Conservation (phyloP, 2,113 vertebrate genomes). For the Natator depressus region DNA sequence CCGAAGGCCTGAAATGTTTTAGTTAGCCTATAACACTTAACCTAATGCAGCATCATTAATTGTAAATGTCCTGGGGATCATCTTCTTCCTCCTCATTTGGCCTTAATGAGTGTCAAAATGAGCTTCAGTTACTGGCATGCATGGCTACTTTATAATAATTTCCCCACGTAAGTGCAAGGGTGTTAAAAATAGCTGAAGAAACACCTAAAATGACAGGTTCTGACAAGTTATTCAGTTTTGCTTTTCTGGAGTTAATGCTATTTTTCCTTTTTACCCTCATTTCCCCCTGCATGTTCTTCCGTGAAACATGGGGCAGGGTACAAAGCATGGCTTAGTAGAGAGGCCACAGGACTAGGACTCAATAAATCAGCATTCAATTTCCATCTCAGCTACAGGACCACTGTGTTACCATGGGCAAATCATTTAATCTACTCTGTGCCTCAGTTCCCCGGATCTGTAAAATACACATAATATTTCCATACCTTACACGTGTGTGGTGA, state of each 20-base stretch:
- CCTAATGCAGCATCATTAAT: constrained; percentile 34
- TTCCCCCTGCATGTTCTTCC: constrained; percentile 50
- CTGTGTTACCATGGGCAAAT: neutral
- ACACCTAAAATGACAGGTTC: neutral
- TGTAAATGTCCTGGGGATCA: neutral
- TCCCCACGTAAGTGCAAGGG: neutral
- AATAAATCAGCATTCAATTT: neutral
- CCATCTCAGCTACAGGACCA: neutral
- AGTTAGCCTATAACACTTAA: constrained; percentile 25
- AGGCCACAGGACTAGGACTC: neutral
- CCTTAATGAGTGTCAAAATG: neutral
- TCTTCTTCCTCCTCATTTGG: constrained; percentile 51
- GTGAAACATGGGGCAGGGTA: neutral
- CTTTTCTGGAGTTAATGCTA: neutral
- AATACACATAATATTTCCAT: neutral
- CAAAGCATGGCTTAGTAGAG: neutral
- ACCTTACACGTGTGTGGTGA: neutral
- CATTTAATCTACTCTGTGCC: neutral
- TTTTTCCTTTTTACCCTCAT: constrained; percentile 34
- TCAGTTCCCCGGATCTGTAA: neutral
- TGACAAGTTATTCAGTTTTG: neutral
- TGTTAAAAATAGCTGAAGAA: neutral
- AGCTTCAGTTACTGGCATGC: constrained; percentile 5
- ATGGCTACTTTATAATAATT: neutral
- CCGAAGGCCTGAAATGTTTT: constrained; percentile 41